Conservation (phyloP, 2,797 vertebrate species). For the Ciconia nigra region DNA sequence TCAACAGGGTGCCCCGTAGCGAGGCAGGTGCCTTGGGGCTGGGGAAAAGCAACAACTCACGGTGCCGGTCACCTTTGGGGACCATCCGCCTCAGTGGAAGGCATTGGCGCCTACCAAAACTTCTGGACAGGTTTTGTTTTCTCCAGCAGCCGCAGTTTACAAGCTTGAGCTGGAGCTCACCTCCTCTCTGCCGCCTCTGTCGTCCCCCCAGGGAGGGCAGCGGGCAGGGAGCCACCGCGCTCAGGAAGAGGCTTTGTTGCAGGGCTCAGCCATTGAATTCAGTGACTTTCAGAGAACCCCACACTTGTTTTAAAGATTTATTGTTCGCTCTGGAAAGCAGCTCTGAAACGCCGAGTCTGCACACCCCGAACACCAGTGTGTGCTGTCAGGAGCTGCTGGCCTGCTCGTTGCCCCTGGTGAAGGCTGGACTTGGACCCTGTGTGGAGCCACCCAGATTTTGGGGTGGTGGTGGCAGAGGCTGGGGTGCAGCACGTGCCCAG, state of each 20-base stretch:
- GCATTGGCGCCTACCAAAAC: not conserved
- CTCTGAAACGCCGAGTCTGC: not conserved
- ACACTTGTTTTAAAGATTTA: conserved; percentile 38
- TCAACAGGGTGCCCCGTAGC: fast-evolving
- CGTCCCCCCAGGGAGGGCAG: not conserved
- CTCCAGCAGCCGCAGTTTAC: conserved; percentile 30
- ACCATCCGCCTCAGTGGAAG: fast-evolving
- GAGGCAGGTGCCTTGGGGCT: not conserved
- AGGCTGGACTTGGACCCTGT: not conserved
- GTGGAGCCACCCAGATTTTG: not conserved
- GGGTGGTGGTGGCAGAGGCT: not conserved
- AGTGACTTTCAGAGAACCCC: conserved; percentile 39
- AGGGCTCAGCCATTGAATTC: conserved; percentile 49
- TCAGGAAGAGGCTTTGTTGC: conserved; percentile 71
- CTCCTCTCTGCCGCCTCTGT: conserved; percentile 50
- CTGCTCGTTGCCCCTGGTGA: not conserved
- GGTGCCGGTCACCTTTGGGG: not conserved
- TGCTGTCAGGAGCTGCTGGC: fast-evolving
- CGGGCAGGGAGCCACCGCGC: conserved; percentile 60
- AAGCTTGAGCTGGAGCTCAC: conserved; percentile 31
- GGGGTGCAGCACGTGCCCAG: not conserved
- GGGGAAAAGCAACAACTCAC: not conserved
- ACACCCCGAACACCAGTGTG: not conserved
- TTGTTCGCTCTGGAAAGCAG: conserved; percentile 34
- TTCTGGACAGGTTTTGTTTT: conserved; percentile 21